phyloP scores from a whole-genome alignment of 2,888 invertebrate species.

The Abrostola triplasia region DNA sequence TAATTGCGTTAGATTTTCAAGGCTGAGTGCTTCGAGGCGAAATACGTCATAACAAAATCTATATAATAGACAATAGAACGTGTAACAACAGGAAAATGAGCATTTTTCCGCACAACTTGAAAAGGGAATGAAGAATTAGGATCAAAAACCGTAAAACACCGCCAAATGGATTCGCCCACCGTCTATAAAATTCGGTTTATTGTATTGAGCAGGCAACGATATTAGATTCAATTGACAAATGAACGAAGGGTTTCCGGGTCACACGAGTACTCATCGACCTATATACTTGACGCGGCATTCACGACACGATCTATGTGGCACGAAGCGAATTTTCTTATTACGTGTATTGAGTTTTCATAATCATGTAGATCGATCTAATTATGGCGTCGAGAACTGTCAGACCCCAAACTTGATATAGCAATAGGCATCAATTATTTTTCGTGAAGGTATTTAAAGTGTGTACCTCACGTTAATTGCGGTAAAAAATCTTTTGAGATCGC shows the following conservation, averaged over 20 bases:
- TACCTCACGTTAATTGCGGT: too few species aligned
- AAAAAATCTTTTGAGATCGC: too few species aligned
- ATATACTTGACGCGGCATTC: constrained; percentile 41
- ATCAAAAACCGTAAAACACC: constrained; percentile 8
- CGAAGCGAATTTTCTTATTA: not conserved
- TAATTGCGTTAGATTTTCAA: constrained; percentile 33
- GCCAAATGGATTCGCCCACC: constrained; percentile 5
- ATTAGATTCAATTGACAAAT: constrained; percentile 19
- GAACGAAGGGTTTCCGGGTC: constrained; percentile 45
- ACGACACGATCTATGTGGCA: constrained; percentile 1
- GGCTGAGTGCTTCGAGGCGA: constrained; percentile 14
- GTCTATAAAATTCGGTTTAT: constrained; percentile 34
- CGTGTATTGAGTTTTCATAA: not conserved
- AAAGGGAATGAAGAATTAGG: constrained; percentile 2
- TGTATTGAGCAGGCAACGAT: constrained; percentile 28
- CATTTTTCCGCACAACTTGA: not conserved
- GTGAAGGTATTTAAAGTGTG: too few species aligned
- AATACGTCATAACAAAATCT: constrained; percentile 9
- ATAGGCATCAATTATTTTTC: too few species aligned
- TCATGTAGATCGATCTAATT: not conserved
- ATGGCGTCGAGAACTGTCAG: not conserved
- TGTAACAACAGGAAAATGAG: not conserved
- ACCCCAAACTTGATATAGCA: too few species aligned
- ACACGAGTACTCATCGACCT: constrained; percentile 48
- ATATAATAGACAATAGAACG: not conserved